Evolutionary conservation across 2,113 vertebrate species (phyloP).

Genomic region (Zootoca vivipara): DNA sequence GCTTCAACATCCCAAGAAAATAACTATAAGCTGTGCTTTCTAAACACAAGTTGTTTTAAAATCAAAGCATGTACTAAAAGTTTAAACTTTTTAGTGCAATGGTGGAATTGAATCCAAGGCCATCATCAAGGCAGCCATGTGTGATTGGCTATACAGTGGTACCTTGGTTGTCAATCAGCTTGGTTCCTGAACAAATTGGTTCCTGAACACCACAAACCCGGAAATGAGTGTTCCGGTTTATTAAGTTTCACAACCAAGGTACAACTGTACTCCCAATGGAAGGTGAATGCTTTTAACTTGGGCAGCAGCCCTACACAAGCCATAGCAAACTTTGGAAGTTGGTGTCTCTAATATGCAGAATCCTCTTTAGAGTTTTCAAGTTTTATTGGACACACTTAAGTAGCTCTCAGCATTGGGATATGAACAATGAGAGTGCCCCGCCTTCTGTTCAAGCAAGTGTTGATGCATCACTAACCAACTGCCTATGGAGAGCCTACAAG

Average conservation of each 20-base stretch:
- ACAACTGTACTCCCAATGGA: neutral
- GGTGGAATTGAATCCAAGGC: neutral
- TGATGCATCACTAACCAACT: neutral
- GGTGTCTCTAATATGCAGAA: neutral
- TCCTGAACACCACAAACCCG: no score
- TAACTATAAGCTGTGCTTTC: neutral
- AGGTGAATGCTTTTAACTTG: neutral
- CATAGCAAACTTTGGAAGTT: neutral
- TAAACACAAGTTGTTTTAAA: neutral
- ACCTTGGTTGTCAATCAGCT: no score
- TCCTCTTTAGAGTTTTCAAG: neutral
- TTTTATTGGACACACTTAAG: neutral
- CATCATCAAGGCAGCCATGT: neutral
- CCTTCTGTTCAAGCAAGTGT: neutral
- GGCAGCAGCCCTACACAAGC: neutral
- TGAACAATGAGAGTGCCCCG: neutral
- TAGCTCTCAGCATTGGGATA: neutral
- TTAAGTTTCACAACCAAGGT: no score
- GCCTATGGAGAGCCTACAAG: neutral
- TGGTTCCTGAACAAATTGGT: no score
- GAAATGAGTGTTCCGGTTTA: no score
- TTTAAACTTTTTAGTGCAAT: constrained; percentile 5
- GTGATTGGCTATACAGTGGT: no score
- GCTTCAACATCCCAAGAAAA: constrained; percentile 7
- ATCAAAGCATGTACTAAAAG: neutral